Evolutionary conservation across 2,888 invertebrate genomes (phyloP).

Genomic region (Chloroclystis v-ata): DNA sequence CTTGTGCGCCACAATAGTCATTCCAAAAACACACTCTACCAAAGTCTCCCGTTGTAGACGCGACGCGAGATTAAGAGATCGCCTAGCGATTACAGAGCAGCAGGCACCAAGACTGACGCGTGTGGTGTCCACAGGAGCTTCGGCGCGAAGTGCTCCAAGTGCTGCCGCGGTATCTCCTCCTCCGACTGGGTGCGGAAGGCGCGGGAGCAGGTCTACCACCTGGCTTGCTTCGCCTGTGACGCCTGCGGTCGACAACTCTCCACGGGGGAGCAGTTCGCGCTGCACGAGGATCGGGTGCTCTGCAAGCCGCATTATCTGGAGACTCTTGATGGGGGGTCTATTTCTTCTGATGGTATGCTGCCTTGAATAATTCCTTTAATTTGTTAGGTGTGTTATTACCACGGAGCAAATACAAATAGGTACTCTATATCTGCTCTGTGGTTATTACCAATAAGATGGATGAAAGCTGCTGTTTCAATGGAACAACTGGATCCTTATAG

Average conservation of each 20-base stretch:
- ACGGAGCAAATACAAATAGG: too few species aligned
- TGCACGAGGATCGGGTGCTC: constrained; percentile 94
- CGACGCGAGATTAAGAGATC: too few species aligned
- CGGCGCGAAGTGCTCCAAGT: constrained; percentile 97
- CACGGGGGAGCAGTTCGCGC: constrained; percentile 97
- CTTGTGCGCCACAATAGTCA: too few species aligned
- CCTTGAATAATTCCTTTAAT: too few species aligned
- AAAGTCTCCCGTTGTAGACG: neutral
- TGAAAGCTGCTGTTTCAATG: too few species aligned
- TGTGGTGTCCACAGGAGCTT: constrained; percentile 84
- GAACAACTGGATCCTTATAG: too few species aligned
- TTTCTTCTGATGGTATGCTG: constrained; percentile 91
- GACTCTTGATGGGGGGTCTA: constrained; percentile 93
- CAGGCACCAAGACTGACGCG: constrained; percentile 8
- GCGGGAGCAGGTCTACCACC: constrained; percentile 95
- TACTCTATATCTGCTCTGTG: too few species aligned
- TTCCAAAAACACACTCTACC: too few species aligned
- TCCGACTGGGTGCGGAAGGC: constrained; percentile 99
- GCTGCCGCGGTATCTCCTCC: constrained; percentile 93
- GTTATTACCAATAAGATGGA: too few species aligned
- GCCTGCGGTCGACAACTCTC: constrained; percentile 94
- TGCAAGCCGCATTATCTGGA: constrained; percentile 99
- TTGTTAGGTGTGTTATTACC: too few species aligned
- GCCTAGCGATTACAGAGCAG: too few species aligned
- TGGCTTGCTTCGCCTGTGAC: constrained; percentile 99